Base-by-base conservation (phyloP, 2,113 vertebrate genomes). In the Morone saxatilis region DNA sequence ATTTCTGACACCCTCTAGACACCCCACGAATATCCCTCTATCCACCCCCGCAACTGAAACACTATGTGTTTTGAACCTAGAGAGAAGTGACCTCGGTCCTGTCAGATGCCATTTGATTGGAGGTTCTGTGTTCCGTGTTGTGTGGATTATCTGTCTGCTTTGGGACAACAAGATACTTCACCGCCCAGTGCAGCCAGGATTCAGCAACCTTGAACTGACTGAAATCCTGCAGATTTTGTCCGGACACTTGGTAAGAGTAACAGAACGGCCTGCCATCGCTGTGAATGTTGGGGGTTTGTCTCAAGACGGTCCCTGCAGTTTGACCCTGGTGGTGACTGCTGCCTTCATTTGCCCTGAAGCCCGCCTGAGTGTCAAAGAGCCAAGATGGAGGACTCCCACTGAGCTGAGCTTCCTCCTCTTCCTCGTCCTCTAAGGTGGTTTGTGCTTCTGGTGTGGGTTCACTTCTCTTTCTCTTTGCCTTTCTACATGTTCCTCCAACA, bases 351-450 rank as follows among this genome's bases (percentile, higher is more conserved):
- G 53, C n/a, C 12, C 57, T 17, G 2, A 45, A 50, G 1, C 36
- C 40, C 0, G 41, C 0, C 41, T 41, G 76, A 8, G 75, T 53
- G 53, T 94, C 84, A 22, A 92, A 89, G 17, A 93, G 83, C 92
- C 93, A 93, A 0, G 92, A 94, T 1, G 89, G 92, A 20, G 86
- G 91, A 8, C 87, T 91, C 13, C 19, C 2, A n/a, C 25, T 63
- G 7, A 47, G 0, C 16, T 17, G 43, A 36, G n/a, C 66, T 1
- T 57, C 86, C 48, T 67, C 81, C 7, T 36, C 72, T 14, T 45
- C 45, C 25, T 36, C 71, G 2, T 40, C 56, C 25, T 2, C 53
- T 25, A 50, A 31, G 14, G 25, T 7, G 1, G 0, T 19, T 1
- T 11, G 41, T 2, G 11, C n/a, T 67, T 83, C 84, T 25, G 61